phyloP scores from a whole-genome alignment of 1,140 invertebrate species.

The Drosophila melanogaster region DNA sequence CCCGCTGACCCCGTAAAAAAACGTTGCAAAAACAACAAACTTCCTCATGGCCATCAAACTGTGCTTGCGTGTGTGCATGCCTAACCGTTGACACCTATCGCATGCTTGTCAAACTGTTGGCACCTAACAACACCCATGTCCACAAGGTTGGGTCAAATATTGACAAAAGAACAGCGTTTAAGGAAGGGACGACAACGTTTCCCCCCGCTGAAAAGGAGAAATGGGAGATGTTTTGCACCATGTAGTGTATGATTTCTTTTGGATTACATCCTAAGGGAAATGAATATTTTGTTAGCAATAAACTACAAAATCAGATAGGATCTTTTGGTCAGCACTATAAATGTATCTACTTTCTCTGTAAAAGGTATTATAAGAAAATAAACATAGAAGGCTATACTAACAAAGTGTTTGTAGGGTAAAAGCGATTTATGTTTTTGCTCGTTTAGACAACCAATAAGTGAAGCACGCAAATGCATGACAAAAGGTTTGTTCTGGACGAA shows the following conservation, averaged over 20 bases:
- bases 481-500: conserved; percentile 42
- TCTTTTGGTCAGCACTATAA: too few species aligned
- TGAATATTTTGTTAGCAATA: too few species aligned
- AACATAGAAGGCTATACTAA: not conserved
- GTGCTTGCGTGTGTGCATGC: conserved; percentile 40
- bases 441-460: not conserved
- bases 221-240: not conserved
- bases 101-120: conserved; percentile 13
- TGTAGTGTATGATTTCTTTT: too few species aligned
- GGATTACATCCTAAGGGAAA: too few species aligned
- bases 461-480: conserved; percentile 62
- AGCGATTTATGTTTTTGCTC: not conserved
- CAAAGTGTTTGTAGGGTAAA: conserved; percentile 2
- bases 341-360: too few species aligned
- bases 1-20: not conserved
- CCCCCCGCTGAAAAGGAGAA: too few species aligned
- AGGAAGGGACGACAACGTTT: not conserved
- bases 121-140: conserved; percentile 27
- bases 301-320: too few species aligned
- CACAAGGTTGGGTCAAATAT: conserved; percentile 18
- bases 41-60: conserved; percentile 44
- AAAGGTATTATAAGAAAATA: too few species aligned
- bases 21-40: not conserved
- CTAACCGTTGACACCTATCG: conserved; percentile 23
- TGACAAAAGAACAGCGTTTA: not conserved